A percentile compares a stretch with the other conserved stretches of the same genome.
These are phyloP conservation scores for Aphelinus atriplicis DNA, from an alignment of 1,140 invertebrate genomes.

Conservation along the genomic window DNA sequence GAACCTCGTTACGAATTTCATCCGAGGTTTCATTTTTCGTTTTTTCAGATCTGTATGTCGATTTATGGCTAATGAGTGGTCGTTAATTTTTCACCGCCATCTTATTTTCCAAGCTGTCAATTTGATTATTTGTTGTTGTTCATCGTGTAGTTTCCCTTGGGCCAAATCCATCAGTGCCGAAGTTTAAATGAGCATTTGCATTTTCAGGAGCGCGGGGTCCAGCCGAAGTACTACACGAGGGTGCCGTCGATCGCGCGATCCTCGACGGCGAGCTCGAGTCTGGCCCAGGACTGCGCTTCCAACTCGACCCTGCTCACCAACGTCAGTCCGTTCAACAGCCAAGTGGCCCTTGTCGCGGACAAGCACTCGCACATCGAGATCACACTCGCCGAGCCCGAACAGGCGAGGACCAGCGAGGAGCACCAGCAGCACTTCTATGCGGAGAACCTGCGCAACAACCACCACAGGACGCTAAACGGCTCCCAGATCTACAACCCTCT, in stretches of 20 bases:
- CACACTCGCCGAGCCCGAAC: too few relatives aligned
- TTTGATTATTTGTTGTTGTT: too few relatives aligned
- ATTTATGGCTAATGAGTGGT: too few relatives aligned
- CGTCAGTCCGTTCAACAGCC: constrained; percentile 66
- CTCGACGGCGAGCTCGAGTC: constrained; percentile 64
- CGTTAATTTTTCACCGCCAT: too few relatives aligned
- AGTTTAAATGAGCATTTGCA: too few relatives aligned
- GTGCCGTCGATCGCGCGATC: constrained; percentile 52
- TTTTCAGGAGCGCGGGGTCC: constrained; percentile 56
- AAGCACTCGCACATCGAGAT: constrained; percentile 26
- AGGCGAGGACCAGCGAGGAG: neutral
- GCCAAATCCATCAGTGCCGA: too few relatives aligned
- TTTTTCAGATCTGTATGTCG: too few relatives aligned
- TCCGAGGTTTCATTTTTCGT: too few relatives aligned
- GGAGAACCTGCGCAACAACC: constrained; percentile 58
- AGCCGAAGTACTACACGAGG: constrained; percentile 58
- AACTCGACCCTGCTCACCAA: constrained; percentile 68
- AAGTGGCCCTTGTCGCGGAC: constrained; percentile 53
- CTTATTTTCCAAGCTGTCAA: too few relatives aligned
- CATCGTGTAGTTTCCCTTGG: too few relatives aligned
- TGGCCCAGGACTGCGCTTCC: constrained; percentile 69
- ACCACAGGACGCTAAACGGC: constrained; percentile 49
- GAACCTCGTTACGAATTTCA: too few relatives aligned
- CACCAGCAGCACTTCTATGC: constrained; percentile 55
- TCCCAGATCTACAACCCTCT: constrained; percentile 56